These are phyloP conservation scores for Solenodon paradoxus DNA, from an alignment of 2,113 vertebrate genomes.

Conservation along the genomic window DNA sequence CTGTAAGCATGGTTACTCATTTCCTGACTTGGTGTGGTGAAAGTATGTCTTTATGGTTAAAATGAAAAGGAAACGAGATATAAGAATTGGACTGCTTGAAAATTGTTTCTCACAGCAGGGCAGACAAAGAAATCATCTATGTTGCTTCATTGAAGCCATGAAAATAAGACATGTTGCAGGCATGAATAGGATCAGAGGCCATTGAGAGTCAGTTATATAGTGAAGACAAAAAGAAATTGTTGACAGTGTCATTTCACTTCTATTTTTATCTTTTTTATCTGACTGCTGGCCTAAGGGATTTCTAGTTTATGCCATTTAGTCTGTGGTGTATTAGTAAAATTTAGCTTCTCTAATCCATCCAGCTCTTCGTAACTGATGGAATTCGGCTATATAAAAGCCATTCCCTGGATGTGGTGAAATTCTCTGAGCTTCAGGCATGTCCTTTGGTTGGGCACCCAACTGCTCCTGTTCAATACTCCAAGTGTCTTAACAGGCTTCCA, in stretches of 20 bases:
- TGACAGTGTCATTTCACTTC: background rate
- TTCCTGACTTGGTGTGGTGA: background rate
- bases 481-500: background rate
- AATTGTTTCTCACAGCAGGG: conserved; percentile 50
- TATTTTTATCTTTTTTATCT: background rate
- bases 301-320: background rate
- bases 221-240: conserved; percentile 19
- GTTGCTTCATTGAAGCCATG: conserved; percentile 65
- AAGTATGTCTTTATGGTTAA: conserved; percentile 54
- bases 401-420: background rate
- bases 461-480: background rate
- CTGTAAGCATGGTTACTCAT: conserved; percentile 35
- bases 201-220: background rate
- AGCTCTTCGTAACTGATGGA: background rate
- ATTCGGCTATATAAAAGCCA: background rate
- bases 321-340: background rate
- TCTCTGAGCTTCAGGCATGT: background rate
- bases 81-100: conserved; percentile 54
- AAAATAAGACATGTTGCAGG: conserved; percentile 64
- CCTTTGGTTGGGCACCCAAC: background rate
- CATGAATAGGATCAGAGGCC: conserved; percentile 57
- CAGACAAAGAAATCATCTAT: conserved; percentile 56
- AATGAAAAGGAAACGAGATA: conserved; percentile 41
- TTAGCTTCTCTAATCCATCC: background rate
- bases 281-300: background rate